Conservation (phyloP, 2,113 vertebrate genomes). For the Bombycilla garrulus region DNA sequence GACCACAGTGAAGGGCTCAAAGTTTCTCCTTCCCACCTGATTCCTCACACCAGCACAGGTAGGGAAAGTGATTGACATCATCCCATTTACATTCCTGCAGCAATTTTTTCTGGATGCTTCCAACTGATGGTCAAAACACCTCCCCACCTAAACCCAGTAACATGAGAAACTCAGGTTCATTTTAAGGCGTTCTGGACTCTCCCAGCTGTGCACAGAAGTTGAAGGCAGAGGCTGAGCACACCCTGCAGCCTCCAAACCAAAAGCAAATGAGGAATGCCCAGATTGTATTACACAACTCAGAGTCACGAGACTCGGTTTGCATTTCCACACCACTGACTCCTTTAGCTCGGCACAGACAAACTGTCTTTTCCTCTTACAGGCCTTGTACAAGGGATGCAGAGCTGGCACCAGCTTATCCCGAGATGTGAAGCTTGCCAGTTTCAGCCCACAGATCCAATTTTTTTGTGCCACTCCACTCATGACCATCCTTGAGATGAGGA, state of each 20-base stretch:
- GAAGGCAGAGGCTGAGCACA: background rate
- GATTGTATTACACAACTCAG: background rate
- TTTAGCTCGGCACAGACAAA: background rate
- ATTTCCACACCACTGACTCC: background rate
- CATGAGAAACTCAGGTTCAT: background rate
- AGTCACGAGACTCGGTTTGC: accelerated
- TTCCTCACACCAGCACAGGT: background rate
- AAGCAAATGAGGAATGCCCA: background rate
- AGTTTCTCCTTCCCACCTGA: background rate
- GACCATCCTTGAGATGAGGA: background rate
- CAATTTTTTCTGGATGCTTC: background rate
- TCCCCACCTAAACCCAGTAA: background rate
- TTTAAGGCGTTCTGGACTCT: background rate
- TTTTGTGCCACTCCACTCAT: accelerated
- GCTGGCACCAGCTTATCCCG: background rate
- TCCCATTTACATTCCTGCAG: background rate
- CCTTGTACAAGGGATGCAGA: background rate
- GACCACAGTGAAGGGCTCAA: background rate
- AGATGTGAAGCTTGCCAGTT: background rate
- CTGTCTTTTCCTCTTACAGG: background rate
- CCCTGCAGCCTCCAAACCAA: background rate
- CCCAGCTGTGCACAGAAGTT: background rate
- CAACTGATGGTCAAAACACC: accelerated
- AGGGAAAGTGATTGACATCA: background rate
- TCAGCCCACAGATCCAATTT: background rate